phyloP scores from a whole-genome alignment of 2,888 invertebrate genomes.

The Choreutis nemorana region DNA sequence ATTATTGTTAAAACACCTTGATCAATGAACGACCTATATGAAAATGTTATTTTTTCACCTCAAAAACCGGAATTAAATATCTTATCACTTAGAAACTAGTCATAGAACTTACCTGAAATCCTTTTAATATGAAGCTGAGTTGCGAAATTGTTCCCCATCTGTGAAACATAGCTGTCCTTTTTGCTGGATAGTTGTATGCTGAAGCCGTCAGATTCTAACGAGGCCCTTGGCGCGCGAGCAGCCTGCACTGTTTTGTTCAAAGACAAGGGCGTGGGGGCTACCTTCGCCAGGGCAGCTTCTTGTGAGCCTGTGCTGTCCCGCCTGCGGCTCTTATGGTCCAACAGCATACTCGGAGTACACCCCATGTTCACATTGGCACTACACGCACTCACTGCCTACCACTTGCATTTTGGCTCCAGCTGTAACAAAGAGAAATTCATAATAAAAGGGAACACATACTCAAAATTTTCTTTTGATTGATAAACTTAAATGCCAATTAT shows the following conservation, averaged over 20 bases:
- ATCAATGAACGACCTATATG: too few species aligned
- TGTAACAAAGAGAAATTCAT: conserved; percentile 34
- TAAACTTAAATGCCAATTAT: too few species aligned
- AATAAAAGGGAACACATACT: too few species aligned
- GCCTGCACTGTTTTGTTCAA: conserved; percentile 52
- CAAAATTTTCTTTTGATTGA: too few species aligned
- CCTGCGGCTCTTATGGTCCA: conserved; percentile 67
- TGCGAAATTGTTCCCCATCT: conserved; percentile 62
- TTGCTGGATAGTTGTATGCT: conserved; percentile 59
- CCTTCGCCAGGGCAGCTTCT: conserved; percentile 54
- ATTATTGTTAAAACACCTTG: too few species aligned
- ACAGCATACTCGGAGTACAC: conserved; percentile 70
- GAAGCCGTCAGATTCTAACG: conserved; percentile 58
- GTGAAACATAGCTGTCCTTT: conserved; percentile 62
- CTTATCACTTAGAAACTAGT: too few species aligned
- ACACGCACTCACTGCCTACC: conserved; percentile 49
- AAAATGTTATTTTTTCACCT: too few species aligned
- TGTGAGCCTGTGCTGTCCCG: conserved; percentile 63
- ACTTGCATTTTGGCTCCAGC: conserved; percentile 27
- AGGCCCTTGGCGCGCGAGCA: conserved; percentile 52
- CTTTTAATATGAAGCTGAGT: conserved; percentile 59
- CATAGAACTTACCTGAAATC: conserved; percentile 51
- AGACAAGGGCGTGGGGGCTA: conserved; percentile 47
- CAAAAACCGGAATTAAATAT: too few species aligned
- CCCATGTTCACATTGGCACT: conserved; percentile 62